Base-by-base conservation (phyloP, 2,113 vertebrate genomes). In the Porphyrio hochstetteri region DNA sequence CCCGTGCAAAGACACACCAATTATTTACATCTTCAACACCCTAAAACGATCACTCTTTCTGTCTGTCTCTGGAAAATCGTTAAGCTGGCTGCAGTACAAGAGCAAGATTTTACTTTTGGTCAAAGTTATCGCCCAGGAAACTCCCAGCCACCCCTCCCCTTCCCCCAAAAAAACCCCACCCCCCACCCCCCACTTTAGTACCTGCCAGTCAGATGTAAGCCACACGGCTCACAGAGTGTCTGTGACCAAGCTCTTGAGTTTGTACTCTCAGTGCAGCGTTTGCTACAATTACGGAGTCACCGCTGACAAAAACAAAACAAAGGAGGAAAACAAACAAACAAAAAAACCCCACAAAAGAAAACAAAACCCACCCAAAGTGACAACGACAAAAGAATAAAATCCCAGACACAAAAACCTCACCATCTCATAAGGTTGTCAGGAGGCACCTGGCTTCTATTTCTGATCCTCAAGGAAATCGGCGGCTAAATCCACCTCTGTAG, bases 231-330 rank as follows among this genome's bases (percentile, higher is more conserved):
- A 79, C 95, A 93, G 68, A 86, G 77, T 9, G 48, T 44, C 94
- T 95, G 77, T 77, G 81, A 92, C 91, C 97, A 74, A 95, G 90
- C 96, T 95, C 92, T 97, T n/a, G 94, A 97, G 96, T 97, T 93
- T 97, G 96, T 96, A 96, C 95, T 97, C 94, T 46, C 97, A 98
- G 96, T 98, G 98, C 98, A 98, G 98, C 97, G 95, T 98, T 97
- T 97, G 98, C 97, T 98, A 97, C 97, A 97, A 89, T 96, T 97
- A 94, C 16, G 87, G 97, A 97, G 97, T 98, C 92, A 94, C 94
- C 95, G 97, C 94, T 95, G 97, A 97, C 94, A 94, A 91, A 48
- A 48, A 48, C 48, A 11, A 23, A 48, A 48, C 8, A 48, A 46
- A 48, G 46, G 11, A 48, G 92, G 90, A 94, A 86, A 75, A 97